Evolutionary conservation across 2,888 invertebrate genomes (phyloP), one percentile per base, ranked within the genome.

Genomic region (Tachina grossa): DNA sequence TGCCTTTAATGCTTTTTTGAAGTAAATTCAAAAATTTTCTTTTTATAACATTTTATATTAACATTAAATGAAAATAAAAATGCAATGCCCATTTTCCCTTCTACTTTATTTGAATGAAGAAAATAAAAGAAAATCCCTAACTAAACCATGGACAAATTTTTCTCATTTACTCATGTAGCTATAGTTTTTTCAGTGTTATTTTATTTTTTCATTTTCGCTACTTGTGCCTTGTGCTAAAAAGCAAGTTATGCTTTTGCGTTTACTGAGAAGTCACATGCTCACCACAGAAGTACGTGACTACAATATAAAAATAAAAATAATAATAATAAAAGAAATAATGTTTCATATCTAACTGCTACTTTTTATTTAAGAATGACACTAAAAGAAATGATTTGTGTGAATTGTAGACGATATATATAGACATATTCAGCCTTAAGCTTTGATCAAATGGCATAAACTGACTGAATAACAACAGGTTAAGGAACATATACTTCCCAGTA

Each of bases 211-310:
- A 2, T 9, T 75, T 47, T 59, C 65, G 31, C 51, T 22, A 9
- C 45, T 59, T 75, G 51, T 9, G 47, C 16, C 4, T 63, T 65
- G 31, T 59, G 8, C 31, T 72, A 57, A 22, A 51, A 71, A 57
- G 19, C 53, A 47, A 82, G 16, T 55, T 69, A 8, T 65, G 41
- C 14, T 82, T 63, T 65, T 59, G 81, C 4, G 75, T 47, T 75
- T 63, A 75, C 72, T 43, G 75, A 76, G 75, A 79, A 79, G 82
- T 79, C 78, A 85, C 79, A 85, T 79, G 78, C 65, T 71, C 61
- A 66, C 85, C 85, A 71, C 75, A 65, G 47, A 79, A 85, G 47
- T 71, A 85, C 85, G 85, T 85, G 85, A 85, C 82, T 79, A 79
- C 74, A 82, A 74, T 82, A 57, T 63, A 49, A 78, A 75, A n/a